These are phyloP conservation scores for Entomobrya proxima DNA, from an alignment of 2,888 invertebrate genomes.

Conservation along the genomic window DNA sequence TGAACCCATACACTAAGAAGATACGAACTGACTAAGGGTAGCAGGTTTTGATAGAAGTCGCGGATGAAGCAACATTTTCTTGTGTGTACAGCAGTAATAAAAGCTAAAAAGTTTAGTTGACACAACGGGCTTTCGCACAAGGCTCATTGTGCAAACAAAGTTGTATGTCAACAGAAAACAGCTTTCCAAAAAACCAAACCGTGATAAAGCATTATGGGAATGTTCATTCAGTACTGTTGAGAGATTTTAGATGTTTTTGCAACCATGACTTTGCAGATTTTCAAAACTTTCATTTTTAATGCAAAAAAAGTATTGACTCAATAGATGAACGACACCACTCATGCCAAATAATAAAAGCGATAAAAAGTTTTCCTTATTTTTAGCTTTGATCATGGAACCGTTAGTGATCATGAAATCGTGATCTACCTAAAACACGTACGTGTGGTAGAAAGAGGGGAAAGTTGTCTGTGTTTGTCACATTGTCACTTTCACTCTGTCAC, in stretches of 20 bases:
- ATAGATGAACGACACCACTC: background rate
- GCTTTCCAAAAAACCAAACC: background rate
- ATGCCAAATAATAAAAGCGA: background rate
- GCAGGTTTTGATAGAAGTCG: too few species aligned
- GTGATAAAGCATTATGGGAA: background rate
- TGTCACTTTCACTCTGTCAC: constrained; percentile 36
- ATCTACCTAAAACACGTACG: constrained; percentile 5
- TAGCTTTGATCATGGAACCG: constrained; percentile 28
- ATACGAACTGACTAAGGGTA: too few species aligned
- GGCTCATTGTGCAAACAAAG: background rate
- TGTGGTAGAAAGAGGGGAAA: background rate
- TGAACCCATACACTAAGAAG: too few species aligned
- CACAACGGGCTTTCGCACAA: background rate
- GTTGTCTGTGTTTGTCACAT: constrained; percentile 31
- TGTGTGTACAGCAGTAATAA: background rate
- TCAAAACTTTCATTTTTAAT: background rate
- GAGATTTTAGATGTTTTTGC: background rate
- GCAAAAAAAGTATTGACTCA: background rate
- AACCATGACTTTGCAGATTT: background rate
- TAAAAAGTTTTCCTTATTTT: background rate
- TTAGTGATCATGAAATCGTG: constrained; percentile 24
- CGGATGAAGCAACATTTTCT: background rate
- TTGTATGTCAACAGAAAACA: background rate
- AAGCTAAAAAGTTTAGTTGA: constrained; percentile 4
- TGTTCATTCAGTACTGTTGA: background rate